Base-by-base conservation (phyloP, 2,113 vertebrate species). In the Chionis minor region DNA sequence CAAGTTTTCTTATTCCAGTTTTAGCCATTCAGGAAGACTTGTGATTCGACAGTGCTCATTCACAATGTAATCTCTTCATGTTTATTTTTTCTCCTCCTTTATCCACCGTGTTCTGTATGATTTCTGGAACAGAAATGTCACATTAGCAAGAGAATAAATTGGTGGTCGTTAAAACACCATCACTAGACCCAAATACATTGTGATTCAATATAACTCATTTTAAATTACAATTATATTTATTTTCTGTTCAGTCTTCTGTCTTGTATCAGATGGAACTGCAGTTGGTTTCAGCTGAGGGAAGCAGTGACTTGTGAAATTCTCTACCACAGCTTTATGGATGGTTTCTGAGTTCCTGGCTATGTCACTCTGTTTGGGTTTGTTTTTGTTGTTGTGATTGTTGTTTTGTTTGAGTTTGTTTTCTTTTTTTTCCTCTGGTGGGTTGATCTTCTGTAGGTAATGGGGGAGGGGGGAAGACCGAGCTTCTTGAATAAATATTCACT, bases 401-500 rank as follows among this genome's bases (percentile, higher is more conserved):
- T 4, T 9, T 47, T 27, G 14, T 1, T 38, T 38, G 38, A 9
- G 38, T 38, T 38, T 38, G 44, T 14, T 44, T 6, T 35, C 47
- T 38, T 33, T 69, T 70, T 61, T 5, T 13, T 8, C 38, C 38
- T 38, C 38, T 38, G 5, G 33, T n/a, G 42, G 13, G 7, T 47
- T 59, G 24, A 61, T 14, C 24, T 77, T 70, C 22, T 51, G 7
- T 49, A 63, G 47, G n/a, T 55, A 77, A 10, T 21, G 35, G 56
- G 5, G 14, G 8, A 35, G 14, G 44, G 22, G 10, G 18, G 18
- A 22, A 35, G 44, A 32, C 38, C 0, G 1, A 1, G 9, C 58
- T 66, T 45, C 44, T 66, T 80, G 33, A 15, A 38, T 85, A 44
- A 72, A 51, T 86, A 72, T 16, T 91, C 44, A 18, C 10, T 58